Percentiles rank a stretch among this genome's conserved stretches.
phyloP scores from a whole-genome alignment of 2,888 invertebrate genomes.

The Mechanitis messenoides region DNA sequence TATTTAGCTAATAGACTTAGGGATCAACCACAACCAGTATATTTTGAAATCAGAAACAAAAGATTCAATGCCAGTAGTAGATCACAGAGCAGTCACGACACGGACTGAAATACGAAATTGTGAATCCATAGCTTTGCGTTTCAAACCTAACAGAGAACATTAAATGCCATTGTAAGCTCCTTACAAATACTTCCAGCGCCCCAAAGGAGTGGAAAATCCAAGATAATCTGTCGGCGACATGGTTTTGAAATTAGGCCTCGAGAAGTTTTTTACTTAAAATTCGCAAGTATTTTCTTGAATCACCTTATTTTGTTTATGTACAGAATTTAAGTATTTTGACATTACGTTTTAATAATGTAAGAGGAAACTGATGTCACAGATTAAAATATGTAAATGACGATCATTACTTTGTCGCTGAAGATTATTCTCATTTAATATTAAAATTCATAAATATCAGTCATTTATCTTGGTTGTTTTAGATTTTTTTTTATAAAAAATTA shows the following conservation, averaged over 20 bases:
- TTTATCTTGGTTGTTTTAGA: no score
- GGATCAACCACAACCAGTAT: no score
- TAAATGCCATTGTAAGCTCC: constrained; percentile 51
- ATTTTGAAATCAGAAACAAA: no score
- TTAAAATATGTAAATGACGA: constrained; percentile 8
- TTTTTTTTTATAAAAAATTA: no score
- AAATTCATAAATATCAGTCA: no score
- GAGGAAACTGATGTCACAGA: constrained; percentile 15
- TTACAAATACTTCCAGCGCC: constrained; percentile 46
- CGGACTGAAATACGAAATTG: constrained; percentile 8
- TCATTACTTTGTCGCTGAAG: no score
- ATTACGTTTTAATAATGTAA: constrained; percentile 19
- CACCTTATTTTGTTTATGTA: constrained; percentile 4
- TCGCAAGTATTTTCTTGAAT: constrained; percentile 26
- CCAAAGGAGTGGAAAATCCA: constrained; percentile 58
- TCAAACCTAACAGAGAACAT: constrained; percentile 22
- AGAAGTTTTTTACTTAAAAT: constrained; percentile 53
- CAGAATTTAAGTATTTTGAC: constrained; percentile 9
- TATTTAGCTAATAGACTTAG: no score
- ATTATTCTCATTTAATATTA: no score
- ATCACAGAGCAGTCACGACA: background rate
- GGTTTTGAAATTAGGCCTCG: constrained; percentile 58
- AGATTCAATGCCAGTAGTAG: no score
- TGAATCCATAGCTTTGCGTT: constrained; percentile 21
- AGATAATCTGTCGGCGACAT: constrained; percentile 64